phyloP scores from a whole-genome alignment of 2,113 vertebrate species.

The Peromyscus californicus region DNA sequence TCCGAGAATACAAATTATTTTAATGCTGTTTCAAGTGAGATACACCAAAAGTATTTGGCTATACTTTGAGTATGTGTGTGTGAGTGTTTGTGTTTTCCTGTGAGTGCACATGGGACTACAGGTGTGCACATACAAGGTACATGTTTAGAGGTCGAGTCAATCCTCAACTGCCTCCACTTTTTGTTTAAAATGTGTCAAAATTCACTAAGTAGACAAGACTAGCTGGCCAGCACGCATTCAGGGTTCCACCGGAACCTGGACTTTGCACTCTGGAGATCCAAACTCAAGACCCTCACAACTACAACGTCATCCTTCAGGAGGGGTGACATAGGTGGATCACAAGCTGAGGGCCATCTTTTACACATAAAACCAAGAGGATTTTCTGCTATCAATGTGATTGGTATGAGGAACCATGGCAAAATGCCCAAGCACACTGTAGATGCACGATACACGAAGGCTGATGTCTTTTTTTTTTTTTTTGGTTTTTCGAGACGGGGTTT shows the following conservation, averaged over 20 bases:
- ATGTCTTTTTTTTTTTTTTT: no score
- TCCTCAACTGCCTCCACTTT: neutral
- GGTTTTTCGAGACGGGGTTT: no score
- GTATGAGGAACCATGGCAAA: neutral
- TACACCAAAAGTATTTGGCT: slow-evolving; percentile 5
- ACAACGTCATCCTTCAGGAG: no score
- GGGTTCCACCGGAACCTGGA: neutral
- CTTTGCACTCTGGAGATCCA: neutral
- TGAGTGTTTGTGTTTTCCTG: neutral
- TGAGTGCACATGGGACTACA: neutral
- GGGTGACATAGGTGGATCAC: neutral
- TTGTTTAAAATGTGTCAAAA: neutral
- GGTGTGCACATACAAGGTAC: no score
- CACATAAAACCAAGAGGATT: neutral
- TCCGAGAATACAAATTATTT: neutral
- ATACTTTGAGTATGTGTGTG: neutral
- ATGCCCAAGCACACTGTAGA: neutral
- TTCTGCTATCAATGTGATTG: neutral
- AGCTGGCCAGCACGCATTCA: neutral
- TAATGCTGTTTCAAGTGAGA: neutral
- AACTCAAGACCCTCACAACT: neutral
- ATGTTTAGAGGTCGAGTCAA: neutral
- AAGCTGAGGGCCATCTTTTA: neutral
- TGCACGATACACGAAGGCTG: neutral
- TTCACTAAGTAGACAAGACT: neutral